Conservation (phyloP, 2,888 invertebrate species). For the Anoplius nigerrimus region DNA sequence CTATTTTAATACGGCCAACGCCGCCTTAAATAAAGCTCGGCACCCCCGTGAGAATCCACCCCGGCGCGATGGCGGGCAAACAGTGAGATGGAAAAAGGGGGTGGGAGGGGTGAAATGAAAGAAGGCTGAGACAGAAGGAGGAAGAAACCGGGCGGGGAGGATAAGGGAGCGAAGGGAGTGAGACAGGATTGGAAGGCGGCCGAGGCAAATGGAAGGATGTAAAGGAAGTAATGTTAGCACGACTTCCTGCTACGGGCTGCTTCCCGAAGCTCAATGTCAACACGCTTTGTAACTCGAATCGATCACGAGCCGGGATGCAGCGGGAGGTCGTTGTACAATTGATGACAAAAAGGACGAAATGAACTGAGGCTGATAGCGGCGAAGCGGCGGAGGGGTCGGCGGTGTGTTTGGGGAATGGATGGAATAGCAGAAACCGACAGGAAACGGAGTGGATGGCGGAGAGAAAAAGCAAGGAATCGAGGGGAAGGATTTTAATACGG, state of each 20-base stretch:
- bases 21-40: too few species aligned
- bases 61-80: background rate
- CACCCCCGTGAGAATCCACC: too few species aligned
- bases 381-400: too few species aligned
- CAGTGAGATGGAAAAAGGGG: background rate
- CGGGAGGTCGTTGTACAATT: too few species aligned
- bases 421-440: background rate
- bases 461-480: background rate
- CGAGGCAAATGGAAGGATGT: background rate
- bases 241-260: too few species aligned
- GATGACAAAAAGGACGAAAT: too few species aligned
- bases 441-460: conserved; percentile 1
- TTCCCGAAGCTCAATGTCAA: too few species aligned
- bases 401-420: too few species aligned
- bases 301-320: background rate
- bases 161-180: background rate
- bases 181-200: background rate
- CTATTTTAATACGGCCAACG: too few species aligned
- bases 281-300: background rate
- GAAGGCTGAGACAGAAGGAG: background rate
- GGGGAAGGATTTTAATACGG: conserved; percentile 51
- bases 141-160: background rate
- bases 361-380: too few species aligned
- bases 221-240: too few species aligned
- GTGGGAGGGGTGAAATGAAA: background rate